These are phyloP conservation scores for Ariopsis seemanni DNA, from an alignment of 2,113 vertebrate genomes.

Conservation along the genomic window DNA sequence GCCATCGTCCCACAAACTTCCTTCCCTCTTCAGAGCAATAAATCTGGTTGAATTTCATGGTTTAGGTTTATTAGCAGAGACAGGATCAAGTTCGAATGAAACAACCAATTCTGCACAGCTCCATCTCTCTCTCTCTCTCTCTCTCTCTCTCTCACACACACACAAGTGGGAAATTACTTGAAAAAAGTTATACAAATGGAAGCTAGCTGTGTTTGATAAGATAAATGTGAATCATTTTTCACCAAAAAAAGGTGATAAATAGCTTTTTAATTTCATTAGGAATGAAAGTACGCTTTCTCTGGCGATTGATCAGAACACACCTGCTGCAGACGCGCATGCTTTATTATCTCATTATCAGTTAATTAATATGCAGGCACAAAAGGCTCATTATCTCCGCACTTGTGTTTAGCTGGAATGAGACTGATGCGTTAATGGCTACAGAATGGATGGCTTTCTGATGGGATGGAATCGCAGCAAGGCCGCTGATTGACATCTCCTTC, in stretches of 20 bases:
- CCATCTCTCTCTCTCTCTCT: constrained; percentile 47
- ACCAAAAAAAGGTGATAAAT: constrained; percentile 77
- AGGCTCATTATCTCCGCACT: constrained; percentile 84
- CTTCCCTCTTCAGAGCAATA: constrained; percentile 70
- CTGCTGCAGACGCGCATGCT: constrained; percentile 78
- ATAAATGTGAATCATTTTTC: constrained; percentile 90
- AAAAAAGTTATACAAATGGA: constrained; percentile 82
- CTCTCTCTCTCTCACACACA: constrained; percentile 59
- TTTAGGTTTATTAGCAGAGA: constrained; percentile 74
- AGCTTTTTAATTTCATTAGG: constrained; percentile 87
- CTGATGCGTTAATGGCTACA: constrained; percentile 85
- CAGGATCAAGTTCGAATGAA: constrained; percentile 66
- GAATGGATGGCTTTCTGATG: constrained; percentile 74
- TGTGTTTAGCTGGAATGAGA: constrained; percentile 81
- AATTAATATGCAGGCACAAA: constrained; percentile 92
- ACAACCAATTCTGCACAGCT: constrained; percentile 70
- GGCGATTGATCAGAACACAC: constrained; percentile 83
- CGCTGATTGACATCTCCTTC: constrained; percentile 64
- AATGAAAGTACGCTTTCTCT: constrained; percentile 71
- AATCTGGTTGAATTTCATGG: constrained; percentile 69
- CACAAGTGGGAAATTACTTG: constrained; percentile 73
- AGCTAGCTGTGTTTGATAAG: constrained; percentile 78
- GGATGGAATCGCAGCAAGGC: constrained; percentile 76
- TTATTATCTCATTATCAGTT: constrained; percentile 91
- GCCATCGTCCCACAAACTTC: neutral